Conservation (phyloP, 2,113 vertebrate species). For the Mirounga angustirostris region DNA sequence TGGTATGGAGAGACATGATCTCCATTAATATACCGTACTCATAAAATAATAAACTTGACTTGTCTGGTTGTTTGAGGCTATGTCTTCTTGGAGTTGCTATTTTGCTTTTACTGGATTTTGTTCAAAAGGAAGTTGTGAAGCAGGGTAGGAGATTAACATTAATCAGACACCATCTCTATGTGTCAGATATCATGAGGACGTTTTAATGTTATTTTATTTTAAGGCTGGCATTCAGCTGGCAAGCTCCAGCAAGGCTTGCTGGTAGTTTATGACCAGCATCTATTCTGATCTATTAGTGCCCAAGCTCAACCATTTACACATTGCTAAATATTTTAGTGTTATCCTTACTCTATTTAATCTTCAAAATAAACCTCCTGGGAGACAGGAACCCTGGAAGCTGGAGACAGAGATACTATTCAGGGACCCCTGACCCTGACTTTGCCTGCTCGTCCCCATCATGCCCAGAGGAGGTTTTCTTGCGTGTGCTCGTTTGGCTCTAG, state of each 20-base stretch:
- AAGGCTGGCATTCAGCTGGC: background rate
- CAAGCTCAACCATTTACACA: conserved; percentile 46
- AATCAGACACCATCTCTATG: conserved; percentile 22
- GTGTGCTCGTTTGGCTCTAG: background rate
- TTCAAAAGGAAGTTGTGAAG: background rate
- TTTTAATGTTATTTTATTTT: conserved; percentile 45
- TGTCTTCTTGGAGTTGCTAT: background rate
- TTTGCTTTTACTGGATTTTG: conserved; percentile 34
- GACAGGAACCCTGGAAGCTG: background rate
- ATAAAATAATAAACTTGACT: background rate
- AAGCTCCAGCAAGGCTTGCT: background rate
- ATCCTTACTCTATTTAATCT: background rate
- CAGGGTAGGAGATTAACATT: background rate
- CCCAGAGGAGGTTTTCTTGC: background rate
- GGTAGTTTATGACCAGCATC: conserved; percentile 58
- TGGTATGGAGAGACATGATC: background rate
- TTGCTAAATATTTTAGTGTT: conserved; percentile 68
- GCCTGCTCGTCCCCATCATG: background rate
- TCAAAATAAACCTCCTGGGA: conserved; percentile 31
- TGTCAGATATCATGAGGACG: conserved; percentile 3
- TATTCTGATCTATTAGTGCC: conserved; percentile 64
- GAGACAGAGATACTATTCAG: background rate
- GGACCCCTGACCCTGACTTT: background rate
- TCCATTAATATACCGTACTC: background rate
- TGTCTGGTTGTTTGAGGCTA: background rate